phyloP scores from a whole-genome alignment of 1,140 invertebrate genomes.

The Danaus plexippus region DNA sequence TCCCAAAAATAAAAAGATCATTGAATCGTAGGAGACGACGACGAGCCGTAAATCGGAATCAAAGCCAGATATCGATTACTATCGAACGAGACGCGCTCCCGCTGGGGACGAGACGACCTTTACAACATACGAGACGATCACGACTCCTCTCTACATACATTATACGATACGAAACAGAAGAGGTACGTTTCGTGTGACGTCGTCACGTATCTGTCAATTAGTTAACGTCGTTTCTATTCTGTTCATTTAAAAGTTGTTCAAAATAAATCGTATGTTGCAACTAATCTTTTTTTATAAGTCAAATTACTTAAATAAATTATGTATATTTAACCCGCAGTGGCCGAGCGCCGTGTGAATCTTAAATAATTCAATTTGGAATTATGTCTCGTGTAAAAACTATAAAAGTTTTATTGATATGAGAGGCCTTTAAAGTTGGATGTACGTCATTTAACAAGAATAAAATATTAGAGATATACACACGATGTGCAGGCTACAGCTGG shows the following conservation, averaged over 20 bases:
- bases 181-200: too few species aligned
- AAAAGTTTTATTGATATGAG: too few species aligned
- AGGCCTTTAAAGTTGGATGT: too few species aligned
- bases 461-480: too few species aligned
- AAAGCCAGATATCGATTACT: slow-evolving; percentile 46
- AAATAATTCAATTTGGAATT: slow-evolving; percentile 54
- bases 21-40: slow-evolving; percentile 25
- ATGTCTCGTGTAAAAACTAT: slow-evolving; percentile 4
- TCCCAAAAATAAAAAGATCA: slow-evolving; percentile 32
- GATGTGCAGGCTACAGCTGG: too few species aligned
- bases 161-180: too few species aligned
- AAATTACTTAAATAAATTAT: slow-evolving; percentile 58
- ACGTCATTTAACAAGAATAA: too few species aligned
- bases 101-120: slow-evolving; percentile 21
- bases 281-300: slow-evolving; percentile 34
- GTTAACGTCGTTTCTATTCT: too few species aligned
- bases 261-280: slow-evolving; percentile 33
- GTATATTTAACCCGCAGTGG: slow-evolving; percentile 36
- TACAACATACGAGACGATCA: too few species aligned
- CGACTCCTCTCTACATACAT: too few species aligned
- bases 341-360: slow-evolving; percentile 30
- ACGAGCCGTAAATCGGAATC: slow-evolving; percentile 41
- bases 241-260: too few species aligned
- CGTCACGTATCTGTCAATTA: too few species aligned
- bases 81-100: slow-evolving; percentile 41